Conservation (phyloP, 2,888 invertebrate genomes). For the Hipparchia sbordonii region DNA sequence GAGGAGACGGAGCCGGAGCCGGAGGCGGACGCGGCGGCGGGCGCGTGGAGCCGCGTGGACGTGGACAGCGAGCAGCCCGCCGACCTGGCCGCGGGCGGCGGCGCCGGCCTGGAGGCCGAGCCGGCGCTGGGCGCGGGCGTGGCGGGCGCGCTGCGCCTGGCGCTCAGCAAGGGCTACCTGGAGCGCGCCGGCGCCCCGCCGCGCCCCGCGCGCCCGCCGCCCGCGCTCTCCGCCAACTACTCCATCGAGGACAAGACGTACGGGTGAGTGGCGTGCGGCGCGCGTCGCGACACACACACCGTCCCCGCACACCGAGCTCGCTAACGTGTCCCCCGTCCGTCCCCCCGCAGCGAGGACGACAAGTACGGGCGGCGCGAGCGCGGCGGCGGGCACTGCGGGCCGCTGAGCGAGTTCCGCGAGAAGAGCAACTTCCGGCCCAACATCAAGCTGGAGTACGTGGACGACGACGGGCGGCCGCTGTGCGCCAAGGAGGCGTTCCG, state of each 20-base stretch:
- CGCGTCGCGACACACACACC: too few relatives aligned
- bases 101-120: conserved; percentile 91
- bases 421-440: conserved; percentile 95
- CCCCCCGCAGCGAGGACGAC: conserved; percentile 87
- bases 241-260: conserved; percentile 68
- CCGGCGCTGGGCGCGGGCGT: conserved; percentile 87
- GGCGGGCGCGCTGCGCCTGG: conserved; percentile 79
- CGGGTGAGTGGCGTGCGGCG: conserved; percentile 45
- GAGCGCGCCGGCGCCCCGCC: conserved; percentile 49
- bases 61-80: conserved; percentile 75
- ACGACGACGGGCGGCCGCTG: conserved; percentile 96
- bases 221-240: conserved; percentile 86
- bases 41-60: conserved; percentile 94
- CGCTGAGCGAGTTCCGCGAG: conserved; percentile 95
- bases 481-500: conserved; percentile 98
- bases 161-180: conserved; percentile 96
- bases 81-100: conserved; percentile 70
- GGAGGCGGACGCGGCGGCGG: conserved; percentile 82
- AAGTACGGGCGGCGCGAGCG: conserved; percentile 88
- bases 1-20: conserved; percentile 68
- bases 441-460: conserved; percentile 98
- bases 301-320: too few relatives aligned
- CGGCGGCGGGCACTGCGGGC: conserved; percentile 84
- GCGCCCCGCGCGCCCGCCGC: conserved; percentile 84
- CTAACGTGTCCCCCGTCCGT: too few relatives aligned